A percentile compares a stretch with the other conserved stretches of the same genome.
These are phyloP conservation scores for Amblyjoppa fuscipennis DNA, from an alignment of 2,888 invertebrate species.

Conservation along the genomic window DNA sequence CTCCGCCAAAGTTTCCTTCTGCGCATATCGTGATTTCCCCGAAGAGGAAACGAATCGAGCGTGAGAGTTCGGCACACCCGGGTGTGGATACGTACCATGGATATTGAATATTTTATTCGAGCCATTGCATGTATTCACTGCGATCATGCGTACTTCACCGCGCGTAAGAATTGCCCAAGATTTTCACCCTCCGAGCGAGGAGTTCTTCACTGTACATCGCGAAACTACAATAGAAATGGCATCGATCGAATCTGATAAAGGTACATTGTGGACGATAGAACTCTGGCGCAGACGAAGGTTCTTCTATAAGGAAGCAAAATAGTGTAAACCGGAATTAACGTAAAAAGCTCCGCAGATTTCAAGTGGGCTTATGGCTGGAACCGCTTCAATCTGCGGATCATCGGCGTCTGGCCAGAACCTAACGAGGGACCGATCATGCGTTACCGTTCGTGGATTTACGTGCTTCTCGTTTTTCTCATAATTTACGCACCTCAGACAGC, in stretches of 20 bases:
- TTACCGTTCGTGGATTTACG: constrained; percentile 47
- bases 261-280: constrained; percentile 4
- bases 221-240: constrained; percentile 1
- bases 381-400: constrained; percentile 69
- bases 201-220: constrained; percentile 3
- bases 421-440: constrained; percentile 51
- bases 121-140: background rate
- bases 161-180: background rate
- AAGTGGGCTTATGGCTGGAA: constrained; percentile 74
- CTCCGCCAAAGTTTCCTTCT: constrained; percentile 17
- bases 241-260: constrained; percentile 18
- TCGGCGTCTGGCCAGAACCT: constrained; percentile 76
- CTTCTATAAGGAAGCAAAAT: background rate
- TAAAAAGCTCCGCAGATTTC: constrained; percentile 59
- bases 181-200: background rate
- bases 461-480: constrained; percentile 42
- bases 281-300: background rate
- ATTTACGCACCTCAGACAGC: constrained; percentile 62
- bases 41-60: background rate
- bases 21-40: background rate
- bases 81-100: background rate
- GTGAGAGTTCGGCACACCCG: constrained; percentile 2
- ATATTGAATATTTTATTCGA: constrained; percentile 27
- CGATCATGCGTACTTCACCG: constrained; percentile 20
- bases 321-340: background rate